phyloP scores from a whole-genome alignment of 2,797 vertebrate genomes.

The Hemibagrus guttatus region DNA sequence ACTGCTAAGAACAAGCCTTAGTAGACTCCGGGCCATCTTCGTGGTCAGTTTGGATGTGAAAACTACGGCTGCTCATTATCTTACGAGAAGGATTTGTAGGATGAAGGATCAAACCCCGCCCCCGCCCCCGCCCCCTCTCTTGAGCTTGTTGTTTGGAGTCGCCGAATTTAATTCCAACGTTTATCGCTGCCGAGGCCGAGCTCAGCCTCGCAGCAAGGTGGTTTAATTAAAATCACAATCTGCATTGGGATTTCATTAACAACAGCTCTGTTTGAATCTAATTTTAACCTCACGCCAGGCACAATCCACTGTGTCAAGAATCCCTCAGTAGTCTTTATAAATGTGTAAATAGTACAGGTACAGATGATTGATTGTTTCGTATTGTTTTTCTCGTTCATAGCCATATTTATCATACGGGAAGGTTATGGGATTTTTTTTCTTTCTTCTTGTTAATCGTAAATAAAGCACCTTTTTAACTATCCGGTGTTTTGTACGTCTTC shows the following conservation, averaged over 20 bases:
- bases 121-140: too few relatives aligned
- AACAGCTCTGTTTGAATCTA: neutral
- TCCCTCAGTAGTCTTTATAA: neutral
- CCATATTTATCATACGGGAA: constrained; percentile 36
- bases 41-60: neutral
- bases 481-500: neutral
- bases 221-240: neutral
- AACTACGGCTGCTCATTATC: neutral
- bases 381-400: constrained; percentile 17
- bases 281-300: neutral
- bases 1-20: neutral
- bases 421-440: neutral
- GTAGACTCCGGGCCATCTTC: neutral
- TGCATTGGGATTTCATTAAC: neutral
- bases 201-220: neutral
- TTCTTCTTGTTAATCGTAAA: constrained; percentile 17
- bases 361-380: neutral
- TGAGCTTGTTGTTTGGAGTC: neutral
- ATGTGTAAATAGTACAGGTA: constrained; percentile 47
- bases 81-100: neutral
- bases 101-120: too few relatives aligned
- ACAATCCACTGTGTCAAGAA: neutral
- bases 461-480: constrained; percentile 42
- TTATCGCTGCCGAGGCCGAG: neutral
- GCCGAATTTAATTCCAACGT: neutral